Conservation (phyloP, 2,113 vertebrate genomes). For the Lophotis ruficrista region DNA sequence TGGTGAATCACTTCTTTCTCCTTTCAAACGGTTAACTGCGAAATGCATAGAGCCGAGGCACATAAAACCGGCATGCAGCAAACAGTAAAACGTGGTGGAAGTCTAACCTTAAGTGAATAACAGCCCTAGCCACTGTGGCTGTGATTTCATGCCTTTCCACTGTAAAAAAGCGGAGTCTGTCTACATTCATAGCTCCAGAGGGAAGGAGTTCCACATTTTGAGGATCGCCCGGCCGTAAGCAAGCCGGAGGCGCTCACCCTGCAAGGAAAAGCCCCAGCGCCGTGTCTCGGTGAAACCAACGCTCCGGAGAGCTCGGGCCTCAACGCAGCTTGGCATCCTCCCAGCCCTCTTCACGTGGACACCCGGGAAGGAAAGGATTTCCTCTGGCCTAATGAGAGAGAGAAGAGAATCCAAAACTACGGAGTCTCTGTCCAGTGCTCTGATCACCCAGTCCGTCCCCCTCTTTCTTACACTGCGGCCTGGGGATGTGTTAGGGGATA, state of each 20-base stretch:
- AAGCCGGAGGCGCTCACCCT: neutral
- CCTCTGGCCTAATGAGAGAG: neutral
- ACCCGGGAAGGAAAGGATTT: neutral
- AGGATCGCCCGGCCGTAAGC: neutral
- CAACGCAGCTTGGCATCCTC: neutral
- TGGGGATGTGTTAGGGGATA: neutral
- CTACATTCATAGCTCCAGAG: conserved; percentile 59
- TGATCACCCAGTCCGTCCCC: neutral
- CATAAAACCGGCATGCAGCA: conserved; percentile 66
- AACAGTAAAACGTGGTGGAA: conserved; percentile 70
- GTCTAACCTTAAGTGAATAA: conserved; percentile 68
- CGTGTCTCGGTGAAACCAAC: fast-evolving
- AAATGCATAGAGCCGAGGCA: conserved; percentile 61
- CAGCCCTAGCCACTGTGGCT: conserved; percentile 50
- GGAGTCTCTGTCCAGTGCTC: neutral
- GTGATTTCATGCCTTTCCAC: conserved; percentile 70
- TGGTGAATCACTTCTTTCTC: conserved; percentile 55
- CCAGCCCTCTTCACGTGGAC: neutral
- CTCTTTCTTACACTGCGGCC: neutral
- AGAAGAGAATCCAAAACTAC: neutral
- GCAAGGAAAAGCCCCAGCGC: neutral
- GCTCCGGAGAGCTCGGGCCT: neutral
- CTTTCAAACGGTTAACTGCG: conserved; percentile 67
- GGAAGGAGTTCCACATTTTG: conserved; percentile 38
- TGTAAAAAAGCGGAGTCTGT: conserved; percentile 55